Conservation (phyloP, 2,113 vertebrate species). For the Spea multiplicata region DNA sequence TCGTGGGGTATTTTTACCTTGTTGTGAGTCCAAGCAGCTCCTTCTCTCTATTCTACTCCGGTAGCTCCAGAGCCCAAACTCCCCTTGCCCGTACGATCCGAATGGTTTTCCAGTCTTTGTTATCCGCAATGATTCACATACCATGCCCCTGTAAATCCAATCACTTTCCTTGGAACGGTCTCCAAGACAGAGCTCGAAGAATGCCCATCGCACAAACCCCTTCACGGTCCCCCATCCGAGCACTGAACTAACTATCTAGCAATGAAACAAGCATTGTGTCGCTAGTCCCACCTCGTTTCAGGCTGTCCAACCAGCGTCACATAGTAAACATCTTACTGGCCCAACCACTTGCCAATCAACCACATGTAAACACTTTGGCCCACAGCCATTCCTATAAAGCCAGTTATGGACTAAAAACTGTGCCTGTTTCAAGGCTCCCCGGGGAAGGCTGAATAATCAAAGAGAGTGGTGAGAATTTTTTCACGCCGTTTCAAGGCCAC, state of each 20-base stretch:
- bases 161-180: not conserved
- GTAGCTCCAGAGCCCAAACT: slow-evolving; percentile 47
- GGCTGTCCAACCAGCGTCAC: slow-evolving; percentile 47
- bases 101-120: slow-evolving; percentile 51
- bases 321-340: slow-evolving; percentile 63
- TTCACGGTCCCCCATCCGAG: slow-evolving; percentile 59
- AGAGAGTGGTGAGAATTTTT: slow-evolving; percentile 74
- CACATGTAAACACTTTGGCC: slow-evolving; percentile 75
- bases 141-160: slow-evolving; percentile 64
- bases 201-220: not conserved
- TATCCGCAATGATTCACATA: not conserved
- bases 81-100: slow-evolving; percentile 44
- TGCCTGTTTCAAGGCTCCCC: slow-evolving; percentile 83
- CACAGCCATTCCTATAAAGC: slow-evolving; percentile 83
- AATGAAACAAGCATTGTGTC: slow-evolving; percentile 93
- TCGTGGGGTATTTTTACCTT: slow-evolving; percentile 51
- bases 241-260: slow-evolving; percentile 69
- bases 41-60: slow-evolving; percentile 53
- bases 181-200: not conserved
- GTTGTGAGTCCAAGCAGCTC: slow-evolving; percentile 51
- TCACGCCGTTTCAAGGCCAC: slow-evolving; percentile 72
- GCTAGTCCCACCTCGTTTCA: slow-evolving; percentile 63
- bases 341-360: slow-evolving; percentile 66
- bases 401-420: slow-evolving; percentile 80
- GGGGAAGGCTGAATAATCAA: slow-evolving; percentile 72